phyloP scores from a whole-genome alignment of 2,113 vertebrate genomes.

The Ardeotis arabs region DNA sequence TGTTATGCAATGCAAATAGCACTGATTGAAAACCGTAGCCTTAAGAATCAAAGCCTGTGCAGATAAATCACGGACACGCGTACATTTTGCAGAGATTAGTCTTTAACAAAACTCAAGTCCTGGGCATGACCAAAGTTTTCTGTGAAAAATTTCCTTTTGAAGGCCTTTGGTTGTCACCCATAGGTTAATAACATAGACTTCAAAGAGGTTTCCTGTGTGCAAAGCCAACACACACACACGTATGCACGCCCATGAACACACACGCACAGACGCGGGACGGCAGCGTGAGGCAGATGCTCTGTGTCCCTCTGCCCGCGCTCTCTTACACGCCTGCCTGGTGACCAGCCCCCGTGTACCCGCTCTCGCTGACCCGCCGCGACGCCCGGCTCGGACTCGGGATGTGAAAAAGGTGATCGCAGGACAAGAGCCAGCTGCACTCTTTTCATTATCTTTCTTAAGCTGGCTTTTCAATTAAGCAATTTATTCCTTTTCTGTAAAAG shows the following conservation, averaged over 20 bases:
- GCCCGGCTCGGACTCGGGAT: fast-evolving
- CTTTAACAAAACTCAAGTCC: not conserved
- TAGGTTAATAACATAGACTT: fast-evolving
- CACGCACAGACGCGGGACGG: too few relatives aligned
- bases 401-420: not conserved
- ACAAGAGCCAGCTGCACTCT: not conserved
- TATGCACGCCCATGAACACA: too few relatives aligned
- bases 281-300: not conserved
- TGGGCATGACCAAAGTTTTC: fast-evolving
- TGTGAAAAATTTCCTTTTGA: not conserved
- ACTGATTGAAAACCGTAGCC: slow-evolving; percentile 20
- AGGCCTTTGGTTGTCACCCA: fast-evolving
- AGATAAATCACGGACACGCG: not conserved
- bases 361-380: not conserved
- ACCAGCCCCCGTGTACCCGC: not conserved
- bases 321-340: too few relatives aligned
- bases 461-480: not conserved
- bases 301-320: not conserved
- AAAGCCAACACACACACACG: not conserved
- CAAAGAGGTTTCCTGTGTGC: not conserved
- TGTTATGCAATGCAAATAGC: not conserved
- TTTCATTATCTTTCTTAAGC: not conserved
- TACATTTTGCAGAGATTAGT: not conserved
- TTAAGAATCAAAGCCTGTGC: not conserved
- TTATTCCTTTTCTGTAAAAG: not conserved